Conservation (phyloP, 2,797 vertebrate species). For the Lagocephalus sceleratus region DNA sequence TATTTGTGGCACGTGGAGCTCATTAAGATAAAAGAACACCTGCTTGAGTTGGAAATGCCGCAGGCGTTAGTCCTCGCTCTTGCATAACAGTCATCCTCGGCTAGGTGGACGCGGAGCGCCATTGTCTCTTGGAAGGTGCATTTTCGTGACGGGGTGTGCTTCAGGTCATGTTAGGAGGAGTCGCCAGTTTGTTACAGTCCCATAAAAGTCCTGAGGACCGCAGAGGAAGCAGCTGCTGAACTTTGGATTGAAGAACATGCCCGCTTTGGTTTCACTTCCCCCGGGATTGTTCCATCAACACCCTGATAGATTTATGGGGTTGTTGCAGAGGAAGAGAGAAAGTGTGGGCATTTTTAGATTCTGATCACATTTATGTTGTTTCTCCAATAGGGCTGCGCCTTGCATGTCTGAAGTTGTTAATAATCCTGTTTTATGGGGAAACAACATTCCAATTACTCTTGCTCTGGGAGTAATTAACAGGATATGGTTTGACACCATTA, state of each 20-base stretch:
- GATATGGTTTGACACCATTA: constrained; percentile 43
- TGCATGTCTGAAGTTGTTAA: constrained; percentile 41
- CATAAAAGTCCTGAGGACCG: constrained; percentile 49
- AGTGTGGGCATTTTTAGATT: constrained; percentile 11
- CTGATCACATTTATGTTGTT: constrained; percentile 30
- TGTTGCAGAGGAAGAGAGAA: constrained; percentile 57
- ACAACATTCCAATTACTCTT: constrained; percentile 39
- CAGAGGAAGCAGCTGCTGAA: constrained; percentile 63
- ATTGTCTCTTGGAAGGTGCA: neutral
- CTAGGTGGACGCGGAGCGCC: constrained; percentile 2
- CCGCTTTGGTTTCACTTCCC: constrained; percentile 55
- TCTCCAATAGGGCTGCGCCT: constrained; percentile 25
- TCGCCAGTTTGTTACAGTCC: constrained; percentile 53
- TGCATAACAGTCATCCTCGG: constrained; percentile 12
- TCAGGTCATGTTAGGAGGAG: constrained; percentile 35
- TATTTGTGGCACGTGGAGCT: constrained; percentile 43
- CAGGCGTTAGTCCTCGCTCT: constrained; percentile 14
- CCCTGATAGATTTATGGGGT: constrained; percentile 64
- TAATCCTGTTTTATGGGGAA: constrained; percentile 30
- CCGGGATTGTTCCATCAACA: constrained; percentile 59
- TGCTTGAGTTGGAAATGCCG: constrained; percentile 48
- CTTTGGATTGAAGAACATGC: constrained; percentile 45
- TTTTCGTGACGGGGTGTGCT: constrained; percentile 25
- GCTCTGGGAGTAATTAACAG: constrained; percentile 38
- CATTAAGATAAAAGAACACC: constrained; percentile 56